Base-by-base conservation (phyloP, 2,888 invertebrate species). In the Amorpha juglandis region DNA sequence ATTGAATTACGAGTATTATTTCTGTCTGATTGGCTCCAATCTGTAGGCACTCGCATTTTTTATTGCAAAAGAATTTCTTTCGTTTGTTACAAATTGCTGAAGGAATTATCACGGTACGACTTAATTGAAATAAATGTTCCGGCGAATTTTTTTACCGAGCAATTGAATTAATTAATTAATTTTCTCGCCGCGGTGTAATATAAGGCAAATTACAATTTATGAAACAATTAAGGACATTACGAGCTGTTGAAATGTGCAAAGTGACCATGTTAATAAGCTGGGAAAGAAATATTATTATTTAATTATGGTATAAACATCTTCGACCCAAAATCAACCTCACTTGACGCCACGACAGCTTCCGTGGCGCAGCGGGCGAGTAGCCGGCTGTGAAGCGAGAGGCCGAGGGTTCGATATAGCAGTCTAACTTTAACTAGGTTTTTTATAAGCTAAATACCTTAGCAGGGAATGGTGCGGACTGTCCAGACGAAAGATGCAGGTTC, bases 1-100 rank as follows among this genome's bases (percentile, higher is more conserved):
- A 58, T 58, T 58, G 42, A 58, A 58, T 58, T 58, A 58, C 58
- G 19, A 12, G 19, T 58, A 58, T 58, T 58, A 58, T 58, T 58
- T 58, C 58, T 58, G 38, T 42, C 42, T 58, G 58, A 58, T 58
- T 58, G 58, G 19, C 19, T 58, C 38, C 38, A 42, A 38, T 58
- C 50, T 50, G 50, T 8, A 58, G 58, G 11, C 58, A 19, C 19
- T 50, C 50, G 42, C n/a, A 19, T 19, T 58, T 55, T 55, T 19
- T 42, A 42, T 42, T 11, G 11, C 38, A 19, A 58, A 19, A 50
- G 9, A 38, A 16, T 19, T 12, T 58, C 12, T 27, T 14, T 58
- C 12, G 11, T n/a, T 6, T 42, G 16, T 58, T 6, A 38, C n/a
- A 58, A 58, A 58, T 19, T 58, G 52, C 21, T 16, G 12, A 19